These are phyloP conservation scores for Pangasius djambal DNA, from an alignment of 2,797 vertebrate genomes.

Conservation along the genomic window DNA sequence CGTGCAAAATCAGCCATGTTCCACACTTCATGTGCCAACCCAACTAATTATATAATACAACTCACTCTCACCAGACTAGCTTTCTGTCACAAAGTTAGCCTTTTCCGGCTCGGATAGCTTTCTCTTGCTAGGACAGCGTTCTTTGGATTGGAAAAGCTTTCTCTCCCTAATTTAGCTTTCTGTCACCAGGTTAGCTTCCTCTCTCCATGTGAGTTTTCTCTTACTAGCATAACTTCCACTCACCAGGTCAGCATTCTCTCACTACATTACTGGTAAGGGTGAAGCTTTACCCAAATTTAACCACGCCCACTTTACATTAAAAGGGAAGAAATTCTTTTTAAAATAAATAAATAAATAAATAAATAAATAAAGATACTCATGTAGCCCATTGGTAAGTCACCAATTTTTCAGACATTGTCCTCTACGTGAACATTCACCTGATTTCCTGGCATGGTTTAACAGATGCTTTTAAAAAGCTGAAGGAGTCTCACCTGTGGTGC, in stretches of 20 bases:
- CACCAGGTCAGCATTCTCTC: background rate
- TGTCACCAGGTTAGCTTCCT: background rate
- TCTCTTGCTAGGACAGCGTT: background rate
- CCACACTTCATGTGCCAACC: no score
- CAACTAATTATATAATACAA: background rate
- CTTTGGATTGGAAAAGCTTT: background rate
- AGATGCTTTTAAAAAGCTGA: background rate
- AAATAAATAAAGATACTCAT: no score
- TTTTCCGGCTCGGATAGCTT: background rate
- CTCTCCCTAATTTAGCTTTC: background rate
- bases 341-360: no score
- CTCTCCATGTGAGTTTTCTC: background rate
- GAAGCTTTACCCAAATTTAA: background rate
- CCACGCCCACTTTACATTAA: background rate
- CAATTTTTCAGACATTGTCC: no score
- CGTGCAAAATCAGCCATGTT: background rate
- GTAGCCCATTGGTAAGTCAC: background rate
- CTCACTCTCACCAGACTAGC: background rate
- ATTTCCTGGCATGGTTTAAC: background rate
- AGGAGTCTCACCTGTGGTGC: slow-evolving; percentile 87
- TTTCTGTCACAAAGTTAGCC: background rate
- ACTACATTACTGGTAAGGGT: background rate
- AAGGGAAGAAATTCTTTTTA: background rate
- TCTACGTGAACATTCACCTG: background rate
- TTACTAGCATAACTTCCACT: background rate